Base-by-base conservation (phyloP, 23 tunicate species). In the Oikopleura albicans region DNA sequence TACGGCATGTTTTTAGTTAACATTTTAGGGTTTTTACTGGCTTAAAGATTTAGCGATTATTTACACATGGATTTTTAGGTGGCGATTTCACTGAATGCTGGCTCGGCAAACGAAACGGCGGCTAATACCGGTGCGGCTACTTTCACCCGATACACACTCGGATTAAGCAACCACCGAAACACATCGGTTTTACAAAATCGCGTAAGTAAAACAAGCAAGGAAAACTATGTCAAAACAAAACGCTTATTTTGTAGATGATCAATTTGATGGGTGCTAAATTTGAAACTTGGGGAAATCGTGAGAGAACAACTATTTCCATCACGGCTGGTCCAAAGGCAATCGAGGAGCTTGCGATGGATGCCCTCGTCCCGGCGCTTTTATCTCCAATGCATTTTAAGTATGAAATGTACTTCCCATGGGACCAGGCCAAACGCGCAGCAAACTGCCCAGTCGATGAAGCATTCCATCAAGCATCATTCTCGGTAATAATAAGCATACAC, bases 91-190 rank as follows among this genome's bases (percentile, higher is more conserved):
- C 27, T 71, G 37, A 71, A 31, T 2, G 79, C 36, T 71, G 79
- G 79, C 31, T 16, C 79, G 33, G 79, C 37, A 16, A 71, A 71
- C 35, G 79, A 71, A 71, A 71, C 79, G 4, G 79, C 37, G 28
- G 79, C 33, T 37, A 71, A 27, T 29, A 31, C 35, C 35, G 79
- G 79, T 2, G 79, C 79, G 28, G 79, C 79, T 2, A 71, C 79
- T 29, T 71, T 71, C 79, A 71, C 79, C 79, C 33, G 79, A 71
- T 71, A 71, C 79, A 71, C 79, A 2, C 79, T 71, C 37, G 79
- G 79, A 12, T 29, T 71, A 16, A 12, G 34, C 37, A 71, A 71
- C 79, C 31, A 71, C 37, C 79, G 79, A 71, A 71, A 71, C 79
- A 71, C 79, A 2, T 34, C 36, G 2, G 4, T 29, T 71, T 37